Evolutionary conservation across 2,113 vertebrate species (phyloP).

Genomic region (Setophaga coronata): DNA sequence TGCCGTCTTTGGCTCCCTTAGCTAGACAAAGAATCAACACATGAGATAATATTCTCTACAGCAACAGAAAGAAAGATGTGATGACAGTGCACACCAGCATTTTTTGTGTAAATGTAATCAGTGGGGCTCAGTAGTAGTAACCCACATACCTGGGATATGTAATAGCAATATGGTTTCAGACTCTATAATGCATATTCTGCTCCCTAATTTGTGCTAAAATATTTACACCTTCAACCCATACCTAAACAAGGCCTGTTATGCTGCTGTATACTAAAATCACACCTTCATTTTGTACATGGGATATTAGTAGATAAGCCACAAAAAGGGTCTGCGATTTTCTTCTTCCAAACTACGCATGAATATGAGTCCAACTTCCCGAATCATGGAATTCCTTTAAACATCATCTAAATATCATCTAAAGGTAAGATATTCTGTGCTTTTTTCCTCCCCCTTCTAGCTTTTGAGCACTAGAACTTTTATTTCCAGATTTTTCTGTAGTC

Average conservation of each 20-base stretch:
- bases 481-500: not conserved
- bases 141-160: not conserved
- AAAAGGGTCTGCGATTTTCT: not conserved
- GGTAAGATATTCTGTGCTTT: not conserved
- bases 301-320: not conserved
- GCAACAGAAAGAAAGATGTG: not conserved
- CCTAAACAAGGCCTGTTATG: not conserved
- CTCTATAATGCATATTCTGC: not conserved
- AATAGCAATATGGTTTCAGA: not conserved
- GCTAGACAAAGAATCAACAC: not conserved
- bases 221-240: not conserved
- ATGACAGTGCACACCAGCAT: fast-evolving
- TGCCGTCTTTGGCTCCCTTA: not conserved
- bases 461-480: not conserved
- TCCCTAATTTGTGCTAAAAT: not conserved
- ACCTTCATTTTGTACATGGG: not conserved
- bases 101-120: not conserved
- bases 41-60: not conserved
- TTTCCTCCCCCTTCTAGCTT: not conserved
- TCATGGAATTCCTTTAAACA: not conserved
- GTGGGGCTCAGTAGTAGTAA: not conserved
- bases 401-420: not conserved
- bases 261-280: not conserved
- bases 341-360: not conserved
- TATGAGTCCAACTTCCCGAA: not conserved